A percentile compares a stretch with the other conserved stretches of the same genome.
Conservation (phyloP, 2,888 invertebrate species). For the Camponotus fellah region DNA sequence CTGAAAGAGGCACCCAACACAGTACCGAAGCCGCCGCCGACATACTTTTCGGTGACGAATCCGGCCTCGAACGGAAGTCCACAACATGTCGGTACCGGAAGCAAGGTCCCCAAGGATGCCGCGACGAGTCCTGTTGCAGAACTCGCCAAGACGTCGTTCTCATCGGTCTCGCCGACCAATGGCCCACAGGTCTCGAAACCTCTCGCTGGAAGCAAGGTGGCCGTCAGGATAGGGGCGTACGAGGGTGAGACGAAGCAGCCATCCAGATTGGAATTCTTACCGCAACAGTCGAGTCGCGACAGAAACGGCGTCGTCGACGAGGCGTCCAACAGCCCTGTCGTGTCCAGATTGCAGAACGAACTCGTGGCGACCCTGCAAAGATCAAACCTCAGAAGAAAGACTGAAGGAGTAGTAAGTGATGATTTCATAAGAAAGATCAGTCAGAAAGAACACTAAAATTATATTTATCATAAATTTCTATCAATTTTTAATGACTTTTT, state of each 20-base stretch:
- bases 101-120: constrained; percentile 68
- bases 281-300: constrained; percentile 76
- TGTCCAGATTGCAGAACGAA: constrained; percentile 91
- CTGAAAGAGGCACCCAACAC: constrained; percentile 89
- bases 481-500: background rate
- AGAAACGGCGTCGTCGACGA: constrained; percentile 83
- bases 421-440: background rate
- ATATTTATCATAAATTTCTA: background rate
- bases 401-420: constrained; percentile 85
- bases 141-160: constrained; percentile 46
- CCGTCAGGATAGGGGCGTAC: constrained; percentile 84
- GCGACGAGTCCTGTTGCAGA: constrained; percentile 87
- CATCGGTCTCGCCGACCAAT: constrained; percentile 56
- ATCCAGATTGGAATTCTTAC: constrained; percentile 91
- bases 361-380: constrained; percentile 92
- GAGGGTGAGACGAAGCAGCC: constrained; percentile 88
- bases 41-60: constrained; percentile 88
- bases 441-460: background rate
- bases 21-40: constrained; percentile 89
- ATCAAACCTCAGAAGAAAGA: constrained; percentile 92
- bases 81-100: constrained; percentile 66
- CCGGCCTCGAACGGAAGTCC: constrained; percentile 78
- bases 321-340: constrained; percentile 87
- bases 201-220: constrained; percentile 78
- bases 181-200: constrained; percentile 52